phyloP scores from a whole-genome alignment of 2,113 vertebrate genomes.

The Sander vitreus region DNA sequence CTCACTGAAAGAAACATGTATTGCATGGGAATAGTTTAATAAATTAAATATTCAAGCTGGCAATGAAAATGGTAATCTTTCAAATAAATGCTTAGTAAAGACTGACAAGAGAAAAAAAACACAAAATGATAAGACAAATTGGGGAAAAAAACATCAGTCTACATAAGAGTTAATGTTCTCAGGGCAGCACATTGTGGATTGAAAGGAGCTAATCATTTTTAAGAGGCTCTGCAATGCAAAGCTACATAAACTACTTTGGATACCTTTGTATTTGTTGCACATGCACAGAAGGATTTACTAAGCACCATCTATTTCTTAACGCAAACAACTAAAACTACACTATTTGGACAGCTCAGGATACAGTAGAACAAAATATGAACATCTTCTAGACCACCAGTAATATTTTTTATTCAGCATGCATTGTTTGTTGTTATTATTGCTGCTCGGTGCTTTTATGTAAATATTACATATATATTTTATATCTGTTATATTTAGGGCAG shows the following conservation, averaged over 20 bases:
- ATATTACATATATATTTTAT: neutral
- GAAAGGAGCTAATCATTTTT: conserved; percentile 70
- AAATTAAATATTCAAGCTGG: neutral
- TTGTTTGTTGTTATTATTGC: neutral
- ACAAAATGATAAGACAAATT: neutral
- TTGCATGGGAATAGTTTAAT: no score
- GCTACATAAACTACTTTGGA: conserved; percentile 69
- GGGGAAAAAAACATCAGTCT: neutral
- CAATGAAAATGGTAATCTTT: neutral
- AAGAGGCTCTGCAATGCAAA: conserved; percentile 72
- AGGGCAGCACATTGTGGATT: conserved; percentile 49
- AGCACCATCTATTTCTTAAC: conserved; percentile 11
- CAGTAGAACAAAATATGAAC: neutral
- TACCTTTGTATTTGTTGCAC: conserved; percentile 52
- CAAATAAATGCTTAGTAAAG: no score
- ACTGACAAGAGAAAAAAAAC: no score
- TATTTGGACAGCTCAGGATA: neutral
- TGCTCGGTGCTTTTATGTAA: neutral
- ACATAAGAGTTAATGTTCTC: conserved; percentile 56
- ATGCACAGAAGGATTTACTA: conserved; percentile 49
- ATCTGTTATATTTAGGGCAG: neutral
- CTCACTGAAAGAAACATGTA: neutral
- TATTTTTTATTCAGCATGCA: neutral
- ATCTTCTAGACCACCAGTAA: neutral
- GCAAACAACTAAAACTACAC: neutral